Evolutionary conservation across 1,140 invertebrate genomes (phyloP), one percentile per base, ranked within the genome.

Genomic region (Pseudomyrmex flavicornis): DNA sequence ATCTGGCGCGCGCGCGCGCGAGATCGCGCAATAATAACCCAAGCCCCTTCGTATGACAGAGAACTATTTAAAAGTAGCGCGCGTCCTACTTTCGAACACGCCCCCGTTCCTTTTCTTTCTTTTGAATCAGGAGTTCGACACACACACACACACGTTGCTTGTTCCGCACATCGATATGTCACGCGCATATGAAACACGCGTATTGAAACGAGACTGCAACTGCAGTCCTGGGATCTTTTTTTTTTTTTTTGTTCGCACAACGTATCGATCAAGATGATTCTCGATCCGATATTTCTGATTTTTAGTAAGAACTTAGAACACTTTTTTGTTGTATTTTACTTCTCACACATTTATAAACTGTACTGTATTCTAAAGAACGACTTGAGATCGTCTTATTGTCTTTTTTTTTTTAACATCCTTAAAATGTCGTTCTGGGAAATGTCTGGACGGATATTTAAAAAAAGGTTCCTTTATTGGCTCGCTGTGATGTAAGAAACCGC

Each of bases 11-110:
- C 17, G 22, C n/a, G 20, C 20, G 15, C 44, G 35, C 63, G 54
- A 79, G 90, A 91, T 88, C 88, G 69, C 35, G 82, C 86, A 91
- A 92, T 92, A 91, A 92, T 92, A 93, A 91, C 90, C 85, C 85
- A 91, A 88, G 88, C 90, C 35, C 35, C 35, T 35, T 35, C 63
- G 89, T 92, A 91, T 92, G 89, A 66, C 69, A 59, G 62, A 52
- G 63, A 76, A 86, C 85, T 90, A 91, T 91, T 91, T 90, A 87
- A 88, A 90, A 84, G 82, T 89, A 77, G 87, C 54, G 70, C 70
- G 70, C 70, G 66, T 52, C 62, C 77, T 72, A 69, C 77, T 85
- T 86, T 75, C 48, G 35, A 35, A 35, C 69, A 61, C 73, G 68
- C 59, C 58, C 58, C 13, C 35, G 15, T 56, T 65, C 52, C 75